These are phyloP conservation scores for Gulo gulo DNA, from an alignment of 2,113 vertebrate genomes.

Conservation along the genomic window DNA sequence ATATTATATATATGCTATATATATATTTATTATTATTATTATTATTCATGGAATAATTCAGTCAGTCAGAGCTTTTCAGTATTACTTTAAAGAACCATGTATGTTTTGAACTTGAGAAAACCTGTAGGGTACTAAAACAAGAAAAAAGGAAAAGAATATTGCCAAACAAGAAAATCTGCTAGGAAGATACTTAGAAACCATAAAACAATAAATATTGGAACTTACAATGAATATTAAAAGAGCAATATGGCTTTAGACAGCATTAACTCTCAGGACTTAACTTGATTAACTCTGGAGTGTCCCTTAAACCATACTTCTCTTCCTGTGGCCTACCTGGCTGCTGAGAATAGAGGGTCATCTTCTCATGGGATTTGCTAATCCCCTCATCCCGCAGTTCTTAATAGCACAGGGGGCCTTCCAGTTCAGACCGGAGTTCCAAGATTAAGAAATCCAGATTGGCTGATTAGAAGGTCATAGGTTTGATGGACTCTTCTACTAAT, in stretches of 20 bases:
- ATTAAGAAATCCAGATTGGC: background rate
- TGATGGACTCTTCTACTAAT: background rate
- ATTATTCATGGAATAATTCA: background rate
- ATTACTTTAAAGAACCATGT: background rate
- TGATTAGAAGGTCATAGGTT: background rate
- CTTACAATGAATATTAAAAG: background rate
- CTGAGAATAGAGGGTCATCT: background rate
- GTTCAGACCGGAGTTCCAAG: background rate
- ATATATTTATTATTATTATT: no score
- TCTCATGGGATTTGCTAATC: background rate
- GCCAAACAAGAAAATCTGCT: background rate
- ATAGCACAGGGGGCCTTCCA: background rate
- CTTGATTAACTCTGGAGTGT: background rate
- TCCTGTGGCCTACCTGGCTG: background rate
- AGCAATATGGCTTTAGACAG: background rate
- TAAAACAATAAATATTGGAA: background rate
- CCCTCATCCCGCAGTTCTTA: background rate
- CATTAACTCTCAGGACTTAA: background rate
- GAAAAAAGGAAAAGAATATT: background rate
- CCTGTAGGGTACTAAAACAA: background rate
- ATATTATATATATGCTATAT: no score
- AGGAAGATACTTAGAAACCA: background rate
- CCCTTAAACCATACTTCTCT: background rate
- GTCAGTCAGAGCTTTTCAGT: background rate
- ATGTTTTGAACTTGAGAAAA: background rate